phyloP scores from a whole-genome alignment of 2,888 invertebrate species.

The Drosophila multiciliata region DNA sequence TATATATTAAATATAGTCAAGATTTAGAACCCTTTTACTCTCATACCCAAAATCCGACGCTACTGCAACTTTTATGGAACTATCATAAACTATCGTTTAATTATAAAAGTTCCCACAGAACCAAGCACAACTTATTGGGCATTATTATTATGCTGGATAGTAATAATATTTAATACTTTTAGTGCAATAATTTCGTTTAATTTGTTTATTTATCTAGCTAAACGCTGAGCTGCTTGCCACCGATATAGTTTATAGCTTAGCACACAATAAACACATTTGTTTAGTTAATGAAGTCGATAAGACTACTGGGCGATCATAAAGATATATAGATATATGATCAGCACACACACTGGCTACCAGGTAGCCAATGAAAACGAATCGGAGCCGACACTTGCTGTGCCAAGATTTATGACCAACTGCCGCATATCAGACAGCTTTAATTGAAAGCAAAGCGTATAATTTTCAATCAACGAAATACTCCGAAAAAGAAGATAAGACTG shows the following conservation, averaged over 20 bases:
- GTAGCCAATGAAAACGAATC: constrained; percentile 62
- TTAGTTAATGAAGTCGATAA: constrained; percentile 77
- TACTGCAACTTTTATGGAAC: constrained; percentile 24
- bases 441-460: constrained; percentile 78
- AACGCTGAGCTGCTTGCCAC: constrained; percentile 25
- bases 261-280: constrained; percentile 73
- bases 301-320: constrained; percentile 73
- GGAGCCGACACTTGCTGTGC: constrained; percentile 34
- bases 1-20: background rate
- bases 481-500: constrained; percentile 39
- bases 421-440: constrained; percentile 70
- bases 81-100: constrained; percentile 30
- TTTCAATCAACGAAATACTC: constrained; percentile 67
- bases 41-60: constrained; percentile 4
- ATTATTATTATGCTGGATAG: constrained; percentile 47
- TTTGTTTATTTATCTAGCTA: constrained; percentile 76
- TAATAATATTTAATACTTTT: constrained; percentile 68
- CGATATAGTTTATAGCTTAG: constrained; percentile 40
- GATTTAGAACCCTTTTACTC: constrained; percentile 6
- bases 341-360: background rate
- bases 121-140: constrained; percentile 4
- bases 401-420: constrained; percentile 64
- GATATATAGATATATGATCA: constrained; percentile 52
- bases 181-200: constrained; percentile 74
- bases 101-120: constrained; percentile 32